These are phyloP conservation scores for Homarus americanus DNA, from an alignment of 1,140 invertebrate species.

Conservation along the genomic window DNA sequence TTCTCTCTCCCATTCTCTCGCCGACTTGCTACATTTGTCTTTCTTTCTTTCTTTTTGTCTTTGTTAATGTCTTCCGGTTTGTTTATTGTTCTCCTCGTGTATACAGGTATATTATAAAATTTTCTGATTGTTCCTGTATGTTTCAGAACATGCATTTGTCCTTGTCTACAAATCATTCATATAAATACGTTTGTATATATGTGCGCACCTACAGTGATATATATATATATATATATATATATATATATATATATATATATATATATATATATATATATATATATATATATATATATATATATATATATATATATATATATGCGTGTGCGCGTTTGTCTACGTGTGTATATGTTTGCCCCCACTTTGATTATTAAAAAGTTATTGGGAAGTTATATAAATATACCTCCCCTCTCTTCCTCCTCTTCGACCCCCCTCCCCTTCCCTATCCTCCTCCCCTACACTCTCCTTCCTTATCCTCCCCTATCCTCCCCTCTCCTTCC, in stretches of 20 bases:
- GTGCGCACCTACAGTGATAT: too few relatives aligned
- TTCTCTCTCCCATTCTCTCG: too few relatives aligned
- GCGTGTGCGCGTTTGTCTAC: background rate
- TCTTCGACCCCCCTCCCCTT: background rate
- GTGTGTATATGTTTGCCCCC: background rate
- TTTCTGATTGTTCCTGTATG: too few relatives aligned
- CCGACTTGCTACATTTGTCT: too few relatives aligned
- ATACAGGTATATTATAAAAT: too few relatives aligned
- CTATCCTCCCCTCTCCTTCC: background rate
- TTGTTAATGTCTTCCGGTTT: too few relatives aligned
- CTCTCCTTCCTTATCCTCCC: background rate
- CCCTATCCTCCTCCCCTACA: background rate
- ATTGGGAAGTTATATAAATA: too few relatives aligned
- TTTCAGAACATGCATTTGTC: too few relatives aligned
- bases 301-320: background rate
- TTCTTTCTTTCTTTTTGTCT: too few relatives aligned
- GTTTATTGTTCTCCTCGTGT: too few relatives aligned
- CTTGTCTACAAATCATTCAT: background rate
- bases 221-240: background rate
- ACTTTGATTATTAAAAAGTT: too few relatives aligned
- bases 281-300: background rate
- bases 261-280: background rate
- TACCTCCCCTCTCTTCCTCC: background rate
- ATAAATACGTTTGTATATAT: background rate
- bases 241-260: background rate